Conservation (phyloP, 1,140 invertebrate species). For the Tribolium castaneum region DNA sequence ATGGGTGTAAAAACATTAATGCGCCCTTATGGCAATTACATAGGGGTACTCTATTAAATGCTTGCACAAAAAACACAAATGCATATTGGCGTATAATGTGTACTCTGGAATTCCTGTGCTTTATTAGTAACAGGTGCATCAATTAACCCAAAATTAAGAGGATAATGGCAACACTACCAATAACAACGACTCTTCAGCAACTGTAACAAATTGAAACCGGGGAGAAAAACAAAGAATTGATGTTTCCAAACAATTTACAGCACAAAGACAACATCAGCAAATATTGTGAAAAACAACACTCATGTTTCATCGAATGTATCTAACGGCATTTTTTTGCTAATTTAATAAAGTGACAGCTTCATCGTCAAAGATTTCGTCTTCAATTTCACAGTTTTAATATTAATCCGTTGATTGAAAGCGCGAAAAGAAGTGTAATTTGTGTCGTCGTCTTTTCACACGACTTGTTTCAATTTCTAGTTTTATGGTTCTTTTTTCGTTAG, state of each 20-base stretch:
- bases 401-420: conserved; percentile 7
- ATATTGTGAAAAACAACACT: not conserved
- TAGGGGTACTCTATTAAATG: not conserved
- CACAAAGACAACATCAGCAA: not conserved
- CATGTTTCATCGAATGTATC: not conserved
- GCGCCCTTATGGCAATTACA: not conserved
- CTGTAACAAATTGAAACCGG: not conserved
- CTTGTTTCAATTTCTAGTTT: not conserved
- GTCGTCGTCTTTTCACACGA: conserved; percentile 9
- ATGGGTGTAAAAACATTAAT: not conserved
- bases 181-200: not conserved
- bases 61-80: not conserved
- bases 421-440: conserved; percentile 2
- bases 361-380: not conserved
- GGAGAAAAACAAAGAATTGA: not conserved
- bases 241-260: not conserved
- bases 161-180: not conserved
- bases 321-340: not conserved
- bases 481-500: not conserved
- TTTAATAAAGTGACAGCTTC: not conserved
- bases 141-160: not conserved
- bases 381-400: conserved; percentile 9
- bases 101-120: not conserved
- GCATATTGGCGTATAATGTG: not conserved
- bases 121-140: not conserved